Evolutionary conservation across 2,888 invertebrate species (phyloP).

Genomic region (Orthosia gracilis): DNA sequence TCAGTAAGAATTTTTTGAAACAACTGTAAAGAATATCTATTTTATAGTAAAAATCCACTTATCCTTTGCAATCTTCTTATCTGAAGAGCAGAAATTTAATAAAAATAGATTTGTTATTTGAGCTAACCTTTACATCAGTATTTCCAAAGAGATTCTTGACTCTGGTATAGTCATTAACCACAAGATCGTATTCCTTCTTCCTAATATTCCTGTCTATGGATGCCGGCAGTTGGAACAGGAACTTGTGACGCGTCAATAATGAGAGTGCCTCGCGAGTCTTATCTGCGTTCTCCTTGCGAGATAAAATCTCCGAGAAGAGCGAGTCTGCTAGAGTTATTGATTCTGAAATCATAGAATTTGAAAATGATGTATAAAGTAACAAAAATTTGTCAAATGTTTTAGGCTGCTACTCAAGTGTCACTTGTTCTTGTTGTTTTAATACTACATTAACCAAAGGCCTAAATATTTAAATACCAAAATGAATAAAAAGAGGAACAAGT

Average conservation of each 20-base stretch:
- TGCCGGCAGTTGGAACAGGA: slow-evolving; percentile 98
- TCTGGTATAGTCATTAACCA: slow-evolving; percentile 99
- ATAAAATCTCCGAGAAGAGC: slow-evolving; percentile 97
- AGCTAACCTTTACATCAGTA: slow-evolving; percentile 95
- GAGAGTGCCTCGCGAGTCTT: slow-evolving; percentile 98
- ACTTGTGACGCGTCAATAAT: slow-evolving; percentile 97
- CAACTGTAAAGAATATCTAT: slow-evolving; percentile 87
- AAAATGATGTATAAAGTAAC: slow-evolving; percentile 20
- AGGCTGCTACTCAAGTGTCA: too few species aligned
- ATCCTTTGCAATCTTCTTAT: too few species aligned
- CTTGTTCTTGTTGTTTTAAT: too few species aligned
- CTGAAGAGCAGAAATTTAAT: too few species aligned
- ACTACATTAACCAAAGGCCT: too few species aligned
- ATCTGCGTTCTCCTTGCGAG: slow-evolving; percentile 98
- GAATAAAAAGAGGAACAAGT: too few species aligned
- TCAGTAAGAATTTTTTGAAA: slow-evolving; percentile 97
- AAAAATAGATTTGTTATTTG: too few species aligned
- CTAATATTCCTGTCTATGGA: slow-evolving; percentile 98
- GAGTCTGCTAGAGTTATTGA: slow-evolving; percentile 98
- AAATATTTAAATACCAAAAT: too few species aligned
- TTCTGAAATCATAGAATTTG: slow-evolving; percentile 88
- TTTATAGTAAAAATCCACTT: neutral
- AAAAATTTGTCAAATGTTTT: too few species aligned
- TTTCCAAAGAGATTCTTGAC: slow-evolving; percentile 99
- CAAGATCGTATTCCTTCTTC: slow-evolving; percentile 98